Conservation (phyloP, 1,140 invertebrate genomes). For the Papilio dardanus region DNA sequence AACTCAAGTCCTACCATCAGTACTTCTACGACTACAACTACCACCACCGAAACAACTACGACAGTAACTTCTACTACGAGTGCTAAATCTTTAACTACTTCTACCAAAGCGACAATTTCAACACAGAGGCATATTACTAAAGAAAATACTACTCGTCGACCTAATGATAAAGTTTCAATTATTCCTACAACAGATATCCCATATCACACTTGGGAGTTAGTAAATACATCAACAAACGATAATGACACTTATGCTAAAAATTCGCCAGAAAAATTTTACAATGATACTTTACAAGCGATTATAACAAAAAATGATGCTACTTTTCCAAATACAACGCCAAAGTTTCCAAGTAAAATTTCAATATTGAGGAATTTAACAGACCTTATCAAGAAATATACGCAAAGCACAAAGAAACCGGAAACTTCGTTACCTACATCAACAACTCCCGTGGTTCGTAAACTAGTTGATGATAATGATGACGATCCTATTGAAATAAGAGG, state of each 20-base stretch:
- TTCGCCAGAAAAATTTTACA: slow-evolving; percentile 76
- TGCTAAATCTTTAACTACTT: slow-evolving; percentile 38
- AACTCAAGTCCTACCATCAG: neutral
- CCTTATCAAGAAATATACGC: slow-evolving; percentile 70
- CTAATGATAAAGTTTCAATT: slow-evolving; percentile 77
- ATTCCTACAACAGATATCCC: slow-evolving; percentile 70
- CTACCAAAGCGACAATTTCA: slow-evolving; percentile 41
- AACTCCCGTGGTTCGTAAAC: slow-evolving; percentile 23
- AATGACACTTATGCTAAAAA: slow-evolving; percentile 67
- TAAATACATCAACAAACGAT: slow-evolving; percentile 76
- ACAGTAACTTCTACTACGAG: slow-evolving; percentile 39
- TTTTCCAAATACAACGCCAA: slow-evolving; percentile 77
- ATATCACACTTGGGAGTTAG: slow-evolving; percentile 78
- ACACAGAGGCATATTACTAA: slow-evolving; percentile 52
- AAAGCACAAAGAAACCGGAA: slow-evolving; percentile 50
- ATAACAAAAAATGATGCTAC: slow-evolving; percentile 79
- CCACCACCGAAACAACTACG: slow-evolving; percentile 42
- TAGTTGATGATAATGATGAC: slow-evolving; percentile 50
- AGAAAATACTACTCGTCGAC: slow-evolving; percentile 70
- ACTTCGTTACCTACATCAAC: slow-evolving; percentile 14
- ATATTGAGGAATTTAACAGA: slow-evolving; percentile 74
- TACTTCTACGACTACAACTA: slow-evolving; percentile 42
- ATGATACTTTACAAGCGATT: slow-evolving; percentile 81
- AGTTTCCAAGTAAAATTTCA: slow-evolving; percentile 73
- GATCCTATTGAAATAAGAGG: slow-evolving; percentile 62